Percentiles rank a stretch among this genome's conserved stretches.
These are phyloP conservation scores for Schizothorax lantsangensis DNA, from an alignment of 2,797 vertebrate species.

Conservation along the genomic window DNA sequence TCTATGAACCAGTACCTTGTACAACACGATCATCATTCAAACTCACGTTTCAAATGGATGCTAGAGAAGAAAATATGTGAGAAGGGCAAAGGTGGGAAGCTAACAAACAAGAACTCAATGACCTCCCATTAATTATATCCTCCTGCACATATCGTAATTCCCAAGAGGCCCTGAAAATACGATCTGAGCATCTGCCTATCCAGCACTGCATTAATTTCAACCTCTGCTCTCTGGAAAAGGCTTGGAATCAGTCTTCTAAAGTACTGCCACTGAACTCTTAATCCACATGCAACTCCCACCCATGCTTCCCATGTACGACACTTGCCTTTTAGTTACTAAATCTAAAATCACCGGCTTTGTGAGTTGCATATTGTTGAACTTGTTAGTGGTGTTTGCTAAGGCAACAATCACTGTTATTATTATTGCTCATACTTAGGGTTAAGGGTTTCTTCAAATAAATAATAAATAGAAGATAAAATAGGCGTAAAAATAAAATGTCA, in stretches of 20 bases:
- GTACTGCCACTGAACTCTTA: neutral
- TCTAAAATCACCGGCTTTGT: neutral
- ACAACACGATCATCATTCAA: slow-evolving; percentile 3
- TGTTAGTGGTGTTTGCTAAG: neutral
- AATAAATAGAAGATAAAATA: neutral
- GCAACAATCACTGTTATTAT: neutral
- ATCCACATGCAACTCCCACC: slow-evolving; percentile 12
- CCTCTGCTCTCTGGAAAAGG: neutral
- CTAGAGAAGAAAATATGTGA: neutral
- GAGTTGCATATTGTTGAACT: neutral
- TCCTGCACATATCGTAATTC: neutral
- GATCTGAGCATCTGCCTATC: neutral
- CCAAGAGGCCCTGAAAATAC: neutral
- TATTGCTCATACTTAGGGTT: slow-evolving; percentile 7
- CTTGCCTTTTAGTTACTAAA: slow-evolving; percentile 1
- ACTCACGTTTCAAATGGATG: slow-evolving; percentile 3
- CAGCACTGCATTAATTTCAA: neutral
- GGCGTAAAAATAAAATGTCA: neutral
- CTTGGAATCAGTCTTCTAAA: slow-evolving; percentile 5
- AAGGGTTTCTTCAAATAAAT: slow-evolving; percentile 11
- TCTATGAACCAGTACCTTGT: slow-evolving; percentile 3
- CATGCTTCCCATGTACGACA: neutral
- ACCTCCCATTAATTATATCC: slow-evolving; percentile 17
- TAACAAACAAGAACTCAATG: slow-evolving; percentile 18
- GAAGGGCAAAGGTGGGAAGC: neutral